Evolutionary conservation across 1,140 invertebrate genomes (phyloP).

Genomic region (Andrena cerasifolii): DNA sequence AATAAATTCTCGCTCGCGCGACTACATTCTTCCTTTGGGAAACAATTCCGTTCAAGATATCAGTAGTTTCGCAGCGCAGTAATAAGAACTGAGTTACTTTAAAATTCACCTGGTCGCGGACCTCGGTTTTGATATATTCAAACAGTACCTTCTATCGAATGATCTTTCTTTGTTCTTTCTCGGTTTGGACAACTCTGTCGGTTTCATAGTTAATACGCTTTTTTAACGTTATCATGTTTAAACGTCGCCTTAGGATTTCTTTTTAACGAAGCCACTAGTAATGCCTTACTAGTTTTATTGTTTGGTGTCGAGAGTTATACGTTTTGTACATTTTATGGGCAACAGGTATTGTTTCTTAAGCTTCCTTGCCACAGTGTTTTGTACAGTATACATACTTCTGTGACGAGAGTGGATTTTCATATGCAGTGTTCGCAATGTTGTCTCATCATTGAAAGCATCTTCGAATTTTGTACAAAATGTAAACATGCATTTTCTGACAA

Average conservation of each 20-base stretch:
- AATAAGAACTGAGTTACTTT: conserved; percentile 11
- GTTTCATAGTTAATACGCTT: conserved; percentile 2
- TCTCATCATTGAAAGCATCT: conserved; percentile 36
- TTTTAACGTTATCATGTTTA: conserved; percentile 14
- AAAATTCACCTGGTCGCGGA: neutral
- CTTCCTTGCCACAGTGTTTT: conserved; percentile 34
- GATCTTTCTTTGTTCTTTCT: conserved; percentile 3
- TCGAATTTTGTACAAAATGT: conserved; percentile 57
- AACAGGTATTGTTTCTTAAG: conserved; percentile 28
- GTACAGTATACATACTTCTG: conserved; percentile 35
- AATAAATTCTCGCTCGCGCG: conserved; percentile 11
- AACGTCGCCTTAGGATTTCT: neutral
- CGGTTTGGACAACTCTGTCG: neutral
- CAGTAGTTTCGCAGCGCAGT: neutral
- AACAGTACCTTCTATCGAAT: neutral
- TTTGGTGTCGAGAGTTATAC: conserved; percentile 18
- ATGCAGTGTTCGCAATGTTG: conserved; percentile 40
- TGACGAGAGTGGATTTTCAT: conserved; percentile 40
- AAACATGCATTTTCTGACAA: conserved; percentile 54
- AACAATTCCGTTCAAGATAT: conserved; percentile 7
- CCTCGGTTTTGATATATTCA: neutral
- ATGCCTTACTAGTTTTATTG: conserved; percentile 24
- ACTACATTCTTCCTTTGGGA: conserved; percentile 10
- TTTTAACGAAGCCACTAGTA: conserved; percentile 11
- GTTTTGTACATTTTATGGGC: conserved; percentile 28